Conservation (phyloP, 2,113 vertebrate genomes). For the Callipepla californica region DNA sequence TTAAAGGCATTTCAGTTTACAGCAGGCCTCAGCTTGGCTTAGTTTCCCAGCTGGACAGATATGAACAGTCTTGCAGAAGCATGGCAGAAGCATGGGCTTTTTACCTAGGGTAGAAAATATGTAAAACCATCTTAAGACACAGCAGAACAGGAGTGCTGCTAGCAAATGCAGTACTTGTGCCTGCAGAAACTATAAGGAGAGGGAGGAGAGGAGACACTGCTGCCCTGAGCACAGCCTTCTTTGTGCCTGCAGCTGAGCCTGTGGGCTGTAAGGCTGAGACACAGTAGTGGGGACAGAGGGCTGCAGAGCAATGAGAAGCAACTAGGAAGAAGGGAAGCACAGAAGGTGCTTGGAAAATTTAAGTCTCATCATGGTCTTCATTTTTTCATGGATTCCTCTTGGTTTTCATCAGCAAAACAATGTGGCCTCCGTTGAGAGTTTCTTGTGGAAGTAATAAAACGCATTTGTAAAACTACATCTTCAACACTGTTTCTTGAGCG, state of each 20-base stretch:
- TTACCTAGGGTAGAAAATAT: background rate
- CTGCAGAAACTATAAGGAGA: background rate
- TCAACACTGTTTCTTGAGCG: background rate
- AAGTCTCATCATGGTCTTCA: background rate
- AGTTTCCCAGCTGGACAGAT: background rate
- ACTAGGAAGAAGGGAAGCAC: background rate
- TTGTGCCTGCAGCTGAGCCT: background rate
- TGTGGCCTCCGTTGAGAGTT: background rate
- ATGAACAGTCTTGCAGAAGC: background rate
- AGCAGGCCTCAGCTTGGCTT: conserved; percentile 7
- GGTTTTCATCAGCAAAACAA: background rate
- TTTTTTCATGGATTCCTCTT: background rate
- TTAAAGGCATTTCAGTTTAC: conserved; percentile 8
- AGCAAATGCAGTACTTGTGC: background rate
- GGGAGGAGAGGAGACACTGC: background rate
- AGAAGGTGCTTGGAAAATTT: background rate
- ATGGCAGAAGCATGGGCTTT: background rate
- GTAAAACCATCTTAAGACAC: background rate
- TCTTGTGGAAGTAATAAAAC: background rate
- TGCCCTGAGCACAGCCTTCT: background rate
- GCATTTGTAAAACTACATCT: background rate
- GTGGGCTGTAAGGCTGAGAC: background rate
- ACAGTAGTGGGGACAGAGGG: background rate
- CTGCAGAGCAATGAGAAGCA: background rate
- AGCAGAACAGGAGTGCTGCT: background rate